A percentile compares a stretch with the other conserved stretches of the same genome.
Evolutionary conservation across 2,888 invertebrate species (phyloP).

Genomic region (Diarsia dahlii): DNA sequence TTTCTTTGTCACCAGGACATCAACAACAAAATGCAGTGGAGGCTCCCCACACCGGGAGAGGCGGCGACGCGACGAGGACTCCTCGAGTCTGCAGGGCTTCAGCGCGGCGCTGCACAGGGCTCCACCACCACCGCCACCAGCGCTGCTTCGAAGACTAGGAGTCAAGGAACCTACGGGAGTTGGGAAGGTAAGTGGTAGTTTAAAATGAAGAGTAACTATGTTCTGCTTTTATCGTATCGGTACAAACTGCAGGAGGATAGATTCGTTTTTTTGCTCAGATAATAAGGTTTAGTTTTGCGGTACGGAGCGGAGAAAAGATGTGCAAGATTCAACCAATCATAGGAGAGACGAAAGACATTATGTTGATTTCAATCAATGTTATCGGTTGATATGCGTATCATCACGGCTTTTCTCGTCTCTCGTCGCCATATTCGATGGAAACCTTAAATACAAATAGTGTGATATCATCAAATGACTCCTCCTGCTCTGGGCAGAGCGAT

Average conservation of each 20-base stretch:
- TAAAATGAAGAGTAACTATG: background rate
- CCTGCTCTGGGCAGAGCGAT: too few relatives aligned
- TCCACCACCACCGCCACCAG: slow-evolving; percentile 95
- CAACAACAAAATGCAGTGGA: slow-evolving; percentile 86
- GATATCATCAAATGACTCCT: too few relatives aligned
- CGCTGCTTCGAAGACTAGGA: slow-evolving; percentile 93
- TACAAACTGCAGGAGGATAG: background rate
- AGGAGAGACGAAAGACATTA: background rate
- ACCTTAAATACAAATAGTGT: background rate
- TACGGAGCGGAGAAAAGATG: background rate
- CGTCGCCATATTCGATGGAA: background rate
- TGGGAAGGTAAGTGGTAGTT: slow-evolving; percentile 93
- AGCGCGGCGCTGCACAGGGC: slow-evolving; percentile 93
- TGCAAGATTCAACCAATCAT: background rate
- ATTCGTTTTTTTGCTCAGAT: background rate
- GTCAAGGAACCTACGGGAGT: slow-evolving; percentile 95
- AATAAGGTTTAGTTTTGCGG: background rate
- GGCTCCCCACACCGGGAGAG: slow-evolving; percentile 92
- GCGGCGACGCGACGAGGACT: slow-evolving; percentile 90
- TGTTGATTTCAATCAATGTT: background rate
- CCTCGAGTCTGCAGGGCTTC: slow-evolving; percentile 91
- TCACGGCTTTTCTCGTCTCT: background rate
- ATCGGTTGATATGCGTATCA: background rate
- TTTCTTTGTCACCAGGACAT: slow-evolving; percentile 89
- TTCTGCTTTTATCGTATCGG: background rate